Evolutionary conservation across 2,888 invertebrate species (phyloP).

Genomic region (Serrognathus titanus): DNA sequence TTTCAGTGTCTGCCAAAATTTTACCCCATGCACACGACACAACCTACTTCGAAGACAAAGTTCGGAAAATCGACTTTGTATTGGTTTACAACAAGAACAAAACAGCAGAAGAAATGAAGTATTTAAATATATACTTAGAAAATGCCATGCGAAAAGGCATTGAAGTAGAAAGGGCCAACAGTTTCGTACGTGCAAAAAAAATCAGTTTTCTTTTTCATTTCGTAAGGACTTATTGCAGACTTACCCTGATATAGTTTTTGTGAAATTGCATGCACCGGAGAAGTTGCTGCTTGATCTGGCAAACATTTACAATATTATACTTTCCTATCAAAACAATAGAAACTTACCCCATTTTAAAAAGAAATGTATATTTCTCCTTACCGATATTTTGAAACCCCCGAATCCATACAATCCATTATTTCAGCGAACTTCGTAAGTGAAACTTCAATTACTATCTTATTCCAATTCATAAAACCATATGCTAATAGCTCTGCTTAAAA

Average conservation of each 20-base stretch:
- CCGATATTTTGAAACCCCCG: conserved; percentile 28
- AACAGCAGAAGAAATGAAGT: conserved; percentile 15
- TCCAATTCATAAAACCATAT: too few relatives aligned
- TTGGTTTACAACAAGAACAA: conserved; percentile 30
- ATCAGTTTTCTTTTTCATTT: not conserved
- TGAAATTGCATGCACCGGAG: conserved; percentile 42
- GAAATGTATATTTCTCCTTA: conserved; percentile 12
- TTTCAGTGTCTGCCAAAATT: too few relatives aligned
- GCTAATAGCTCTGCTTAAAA: too few relatives aligned
- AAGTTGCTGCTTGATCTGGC: conserved; percentile 29
- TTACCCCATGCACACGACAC: not conserved
- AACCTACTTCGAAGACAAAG: conserved; percentile 24
- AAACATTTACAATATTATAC: conserved; percentile 30
- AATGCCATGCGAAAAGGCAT: conserved; percentile 35
- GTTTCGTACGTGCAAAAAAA: conserved; percentile 25
- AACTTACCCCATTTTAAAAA: conserved; percentile 7
- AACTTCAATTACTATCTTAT: not conserved
- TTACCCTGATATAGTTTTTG: conserved; percentile 33
- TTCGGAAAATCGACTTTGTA: conserved; percentile 35
- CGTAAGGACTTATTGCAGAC: conserved; percentile 20
- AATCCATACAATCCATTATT: conserved; percentile 25
- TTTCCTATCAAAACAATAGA: conserved; percentile 27
- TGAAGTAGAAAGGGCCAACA: conserved; percentile 30
- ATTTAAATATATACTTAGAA: conserved; percentile 30
- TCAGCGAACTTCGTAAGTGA: conserved; percentile 32